Evolutionary conservation across 2,113 vertebrate genomes (phyloP).

Genomic region (Chionomys nivalis): DNA sequence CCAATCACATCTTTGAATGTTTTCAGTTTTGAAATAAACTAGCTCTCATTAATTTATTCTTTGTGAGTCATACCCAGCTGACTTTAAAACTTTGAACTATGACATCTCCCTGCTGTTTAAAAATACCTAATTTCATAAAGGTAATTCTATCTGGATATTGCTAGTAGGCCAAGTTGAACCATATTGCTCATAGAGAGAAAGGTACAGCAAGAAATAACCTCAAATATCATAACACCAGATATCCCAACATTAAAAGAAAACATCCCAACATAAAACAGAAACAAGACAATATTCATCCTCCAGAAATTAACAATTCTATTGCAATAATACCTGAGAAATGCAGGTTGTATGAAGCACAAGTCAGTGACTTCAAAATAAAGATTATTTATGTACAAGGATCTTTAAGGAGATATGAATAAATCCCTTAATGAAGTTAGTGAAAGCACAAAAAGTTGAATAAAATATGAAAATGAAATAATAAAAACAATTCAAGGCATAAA

Average conservation of each 20-base stretch:
- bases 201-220: not conserved
- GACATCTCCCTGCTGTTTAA: not conserved
- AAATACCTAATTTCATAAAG: not conserved
- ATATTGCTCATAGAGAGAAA: not conserved
- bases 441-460: not conserved
- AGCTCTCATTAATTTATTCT: slow-evolving; percentile 10
- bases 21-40: not conserved
- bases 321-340: not conserved
- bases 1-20: not conserved
- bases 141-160: not conserved
- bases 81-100: not conserved
- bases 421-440: not conserved
- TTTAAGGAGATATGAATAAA: not conserved
- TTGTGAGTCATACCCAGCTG: not conserved
- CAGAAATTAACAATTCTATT: not conserved
- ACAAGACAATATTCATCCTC: not conserved
- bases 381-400: not conserved
- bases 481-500: not conserved
- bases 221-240: not conserved
- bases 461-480: too few species aligned
- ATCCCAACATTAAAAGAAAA: too few species aligned
- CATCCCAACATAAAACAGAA: not conserved
- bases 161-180: not conserved
- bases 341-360: not conserved
- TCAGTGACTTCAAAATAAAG: not conserved